Evolutionary conservation across 2,888 invertebrate species (phyloP).

Genomic region (Rhorus exstirpatorius): DNA sequence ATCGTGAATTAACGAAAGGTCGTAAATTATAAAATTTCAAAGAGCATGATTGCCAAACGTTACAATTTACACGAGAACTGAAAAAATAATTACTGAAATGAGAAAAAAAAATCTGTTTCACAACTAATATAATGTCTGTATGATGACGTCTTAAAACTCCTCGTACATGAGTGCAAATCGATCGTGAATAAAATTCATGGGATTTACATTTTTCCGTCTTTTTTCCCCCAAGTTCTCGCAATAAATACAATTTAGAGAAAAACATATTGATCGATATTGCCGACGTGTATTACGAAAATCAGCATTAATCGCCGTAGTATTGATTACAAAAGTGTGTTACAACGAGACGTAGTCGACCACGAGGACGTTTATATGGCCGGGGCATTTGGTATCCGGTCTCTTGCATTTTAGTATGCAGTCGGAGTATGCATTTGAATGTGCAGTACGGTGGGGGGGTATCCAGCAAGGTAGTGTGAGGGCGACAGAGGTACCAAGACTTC

Average conservation of each 20-base stretch:
- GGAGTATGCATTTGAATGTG: constrained; percentile 78
- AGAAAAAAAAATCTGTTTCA: no score
- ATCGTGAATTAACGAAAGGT: not conserved
- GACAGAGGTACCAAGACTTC: constrained; percentile 78
- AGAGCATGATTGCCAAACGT: no score
- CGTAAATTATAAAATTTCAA: not conserved
- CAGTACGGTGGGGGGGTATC: constrained; percentile 78
- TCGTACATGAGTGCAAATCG: no score
- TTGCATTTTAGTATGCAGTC: constrained; percentile 83
- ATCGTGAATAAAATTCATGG: no score
- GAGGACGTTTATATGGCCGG: constrained; percentile 78
- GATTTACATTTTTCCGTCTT: no score
- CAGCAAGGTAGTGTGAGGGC: constrained; percentile 51
- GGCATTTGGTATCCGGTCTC: constrained; percentile 84
- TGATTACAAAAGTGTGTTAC: constrained; percentile 65
- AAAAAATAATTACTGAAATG: no score
- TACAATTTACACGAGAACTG: no score
- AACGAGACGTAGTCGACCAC: constrained; percentile 65
- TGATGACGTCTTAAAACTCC: no score
- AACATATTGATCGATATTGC: no score
- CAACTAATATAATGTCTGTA: no score
- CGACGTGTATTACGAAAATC: not conserved
- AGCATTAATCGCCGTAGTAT: constrained; percentile 37
- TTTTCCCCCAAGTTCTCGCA: no score
- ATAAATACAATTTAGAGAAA: not conserved